phyloP scores from a whole-genome alignment of 2,797 vertebrate genomes.

The Hoplostethus mediterraneus region DNA sequence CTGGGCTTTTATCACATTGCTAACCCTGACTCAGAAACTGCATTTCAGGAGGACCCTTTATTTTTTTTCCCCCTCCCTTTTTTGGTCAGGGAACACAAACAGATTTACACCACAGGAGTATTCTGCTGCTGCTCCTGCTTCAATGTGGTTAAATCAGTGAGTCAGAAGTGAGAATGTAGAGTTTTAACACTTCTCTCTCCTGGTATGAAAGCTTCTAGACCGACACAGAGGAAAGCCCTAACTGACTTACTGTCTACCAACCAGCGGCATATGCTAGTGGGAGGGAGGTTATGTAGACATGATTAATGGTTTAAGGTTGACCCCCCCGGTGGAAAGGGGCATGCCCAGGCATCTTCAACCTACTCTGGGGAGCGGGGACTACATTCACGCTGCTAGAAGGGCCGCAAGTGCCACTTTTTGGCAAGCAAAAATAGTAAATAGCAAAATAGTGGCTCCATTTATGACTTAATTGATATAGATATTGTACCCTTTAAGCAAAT shows the following conservation, averaged over 20 bases:
- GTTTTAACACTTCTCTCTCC: slow-evolving; percentile 95
- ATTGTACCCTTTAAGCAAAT: slow-evolving; percentile 27
- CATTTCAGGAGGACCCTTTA: slow-evolving; percentile 80
- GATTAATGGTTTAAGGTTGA: slow-evolving; percentile 82
- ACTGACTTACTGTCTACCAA: slow-evolving; percentile 79
- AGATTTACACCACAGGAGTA: slow-evolving; percentile 91
- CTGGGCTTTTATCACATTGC: slow-evolving; percentile 92
- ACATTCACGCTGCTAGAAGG: slow-evolving; percentile 53
- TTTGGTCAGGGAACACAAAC: slow-evolving; percentile 82
- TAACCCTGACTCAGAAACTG: slow-evolving; percentile 91
- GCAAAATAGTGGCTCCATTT: slow-evolving; percentile 5
- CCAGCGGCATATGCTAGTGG: slow-evolving; percentile 72
- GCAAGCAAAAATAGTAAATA: slow-evolving; percentile 27
- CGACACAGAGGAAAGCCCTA: slow-evolving; percentile 82
- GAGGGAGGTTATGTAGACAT: slow-evolving; percentile 71
- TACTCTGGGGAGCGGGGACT: slow-evolving; percentile 54
- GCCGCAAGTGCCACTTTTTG: slow-evolving; percentile 33
- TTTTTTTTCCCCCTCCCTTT: slow-evolving; percentile 52
- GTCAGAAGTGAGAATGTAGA: slow-evolving; percentile 98
- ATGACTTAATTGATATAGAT: slow-evolving; percentile 19
- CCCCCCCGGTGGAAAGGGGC: slow-evolving; percentile 67
- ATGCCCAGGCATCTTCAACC: slow-evolving; percentile 59
- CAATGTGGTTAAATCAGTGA: slow-evolving; percentile 94
- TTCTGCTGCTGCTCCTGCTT: slow-evolving; percentile 88
- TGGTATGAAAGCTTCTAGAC: slow-evolving; percentile 88